Evolutionary conservation across 92 coral and sea anemone genomes (phyloP).

Genomic region (Paramuricea clavata): DNA sequence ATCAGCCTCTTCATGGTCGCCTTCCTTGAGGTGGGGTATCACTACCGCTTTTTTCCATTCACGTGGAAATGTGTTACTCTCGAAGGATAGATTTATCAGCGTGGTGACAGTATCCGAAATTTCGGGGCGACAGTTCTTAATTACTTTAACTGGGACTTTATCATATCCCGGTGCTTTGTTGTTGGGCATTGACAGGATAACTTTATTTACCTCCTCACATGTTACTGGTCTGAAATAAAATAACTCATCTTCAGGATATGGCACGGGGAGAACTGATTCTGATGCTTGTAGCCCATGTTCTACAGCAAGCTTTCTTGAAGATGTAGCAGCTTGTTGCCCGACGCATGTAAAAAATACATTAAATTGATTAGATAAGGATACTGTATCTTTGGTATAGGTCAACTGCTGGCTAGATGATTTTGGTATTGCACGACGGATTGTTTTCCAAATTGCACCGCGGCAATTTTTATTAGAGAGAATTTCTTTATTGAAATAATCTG

Average conservation of each 20-base stretch:
- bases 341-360: conserved; percentile 22
- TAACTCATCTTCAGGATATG: neutral
- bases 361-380: conserved; percentile 26
- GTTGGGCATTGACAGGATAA: conserved; percentile 57
- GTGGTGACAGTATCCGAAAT: conserved; percentile 18
- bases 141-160: conserved; percentile 45
- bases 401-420: neutral
- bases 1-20: conserved; percentile 48
- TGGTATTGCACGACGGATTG: conserved; percentile 27
- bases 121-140: conserved; percentile 42
- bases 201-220: conserved; percentile 49
- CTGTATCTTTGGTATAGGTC: conserved; percentile 39
- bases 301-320: conserved; percentile 30
- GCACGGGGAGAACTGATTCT: neutral
- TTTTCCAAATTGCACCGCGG: conserved; percentile 26
- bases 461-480: conserved; percentile 34
- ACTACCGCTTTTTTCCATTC: conserved; percentile 56
- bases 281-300: conserved; percentile 21
- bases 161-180: conserved; percentile 67
- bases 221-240: neutral
- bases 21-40: conserved; percentile 51
- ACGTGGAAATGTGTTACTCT: conserved; percentile 15
- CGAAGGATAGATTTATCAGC: conserved; percentile 36
- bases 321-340: conserved; percentile 23
- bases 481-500: conserved; percentile 29